A percentile compares a stretch with the other conserved stretches of the same genome.
phyloP scores from a whole-genome alignment of 2,113 vertebrate species.

The Thomomys bottae region DNA sequence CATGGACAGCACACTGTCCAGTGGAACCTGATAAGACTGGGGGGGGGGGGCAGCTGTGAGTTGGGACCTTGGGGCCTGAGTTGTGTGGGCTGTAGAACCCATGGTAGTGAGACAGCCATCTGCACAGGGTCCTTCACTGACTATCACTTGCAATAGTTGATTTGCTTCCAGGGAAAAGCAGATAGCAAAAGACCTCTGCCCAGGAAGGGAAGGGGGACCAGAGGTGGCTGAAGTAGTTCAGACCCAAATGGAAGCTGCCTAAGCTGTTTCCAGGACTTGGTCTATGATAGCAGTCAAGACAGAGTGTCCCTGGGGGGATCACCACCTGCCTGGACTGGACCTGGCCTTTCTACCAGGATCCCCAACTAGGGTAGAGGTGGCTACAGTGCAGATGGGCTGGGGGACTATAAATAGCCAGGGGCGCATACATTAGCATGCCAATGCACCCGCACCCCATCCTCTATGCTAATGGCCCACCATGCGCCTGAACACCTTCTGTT shows the following conservation, averaged over 20 bases:
- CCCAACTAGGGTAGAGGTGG: conserved; percentile 77
- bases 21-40: not conserved
- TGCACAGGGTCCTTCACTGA: not conserved
- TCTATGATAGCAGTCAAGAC: not conserved
- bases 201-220: not conserved
- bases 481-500: conserved; percentile 98
- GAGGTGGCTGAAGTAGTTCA: not conserved
- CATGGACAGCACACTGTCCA: not conserved
- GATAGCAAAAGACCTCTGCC: not conserved
- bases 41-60: not conserved
- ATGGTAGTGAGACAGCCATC: not conserved
- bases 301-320: conserved; percentile 12
- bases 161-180: conserved; percentile 22
- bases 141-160: not conserved
- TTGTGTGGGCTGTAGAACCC: no score
- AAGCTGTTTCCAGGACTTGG: not conserved
- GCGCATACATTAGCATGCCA: conserved; percentile 98
- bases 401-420: conserved; percentile 95
- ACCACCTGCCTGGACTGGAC: conserved; percentile 60
- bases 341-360: conserved; percentile 41
- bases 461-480: conserved; percentile 98
- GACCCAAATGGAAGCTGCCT: no score
- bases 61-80: not conserved
- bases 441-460: conserved; percentile 94
- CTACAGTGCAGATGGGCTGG: conserved; percentile 92